Base-by-base conservation (phyloP, 2,797 vertebrate genomes). In the Uromys caudimaculatus region DNA sequence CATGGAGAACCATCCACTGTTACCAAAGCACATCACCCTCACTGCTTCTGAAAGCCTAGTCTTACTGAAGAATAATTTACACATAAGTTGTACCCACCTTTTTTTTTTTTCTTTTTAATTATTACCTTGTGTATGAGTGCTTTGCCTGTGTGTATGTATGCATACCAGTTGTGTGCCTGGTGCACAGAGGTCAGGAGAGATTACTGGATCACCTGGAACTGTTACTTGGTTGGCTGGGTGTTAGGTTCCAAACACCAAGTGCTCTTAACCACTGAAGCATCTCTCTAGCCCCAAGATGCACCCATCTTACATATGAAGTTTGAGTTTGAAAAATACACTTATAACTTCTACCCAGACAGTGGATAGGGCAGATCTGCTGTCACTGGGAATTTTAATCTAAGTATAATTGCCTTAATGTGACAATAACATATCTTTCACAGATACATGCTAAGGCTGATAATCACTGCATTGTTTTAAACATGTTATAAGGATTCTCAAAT, bases 1-100 rank as follows among this genome's bases (percentile, higher is more conserved):
- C 44, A 75, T 93, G 75, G 77, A 85, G 81, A 95, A 41, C 89
- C n/a, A 86, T 38, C 54, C 84, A 90, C 52, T 69, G 67, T 92
- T 87, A 91, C 71, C 47, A 92, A 93, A 95, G 56, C 54, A 60
- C 21, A 73, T 64, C 41, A 64, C 29, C 69, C 44, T 91, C 29
- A 67, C 50, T 78, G 41, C 32, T 58, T 94, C 24, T 60, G 44
- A 91, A 87, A 97, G 54, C 88, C 52, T 38, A 35, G 6, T 41
- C 90, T 96, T 90, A 47, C 13, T 78, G 75, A 77, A 58, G 41
- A 62, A 50, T 78, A 52, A 78, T 52, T 83, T 71, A 47, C 21
- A 83, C 64, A 29, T 60, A 77, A 88, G 83, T 67, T 85, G 44
- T n/a, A n/a, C 60, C 44, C 7, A n/a, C 29, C 27, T 44, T 47